Evolutionary conservation across 2,888 invertebrate species (phyloP).

Genomic region (Volucella inanis): DNA sequence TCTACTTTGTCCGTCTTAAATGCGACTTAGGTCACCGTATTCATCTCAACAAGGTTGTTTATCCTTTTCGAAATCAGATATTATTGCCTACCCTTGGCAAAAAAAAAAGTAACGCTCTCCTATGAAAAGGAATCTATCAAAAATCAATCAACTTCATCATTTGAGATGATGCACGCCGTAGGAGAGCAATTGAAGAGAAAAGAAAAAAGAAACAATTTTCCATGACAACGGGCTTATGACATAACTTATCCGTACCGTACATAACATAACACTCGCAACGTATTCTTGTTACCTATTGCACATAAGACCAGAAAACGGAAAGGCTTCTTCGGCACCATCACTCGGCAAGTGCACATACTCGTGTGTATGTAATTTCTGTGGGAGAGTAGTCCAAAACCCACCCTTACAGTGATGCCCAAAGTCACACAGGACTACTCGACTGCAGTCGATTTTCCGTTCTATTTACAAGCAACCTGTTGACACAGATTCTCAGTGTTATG

Average conservation of each 20-base stretch:
- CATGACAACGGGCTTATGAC: constrained; percentile 65
- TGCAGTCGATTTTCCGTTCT: constrained; percentile 67
- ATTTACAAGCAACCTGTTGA: constrained; percentile 75
- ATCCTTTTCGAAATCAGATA: no score
- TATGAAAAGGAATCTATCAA: constrained; percentile 38
- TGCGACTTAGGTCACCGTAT: no score
- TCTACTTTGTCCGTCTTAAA: no score
- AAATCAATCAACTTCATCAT: constrained; percentile 56
- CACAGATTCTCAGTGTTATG: constrained; percentile 65
- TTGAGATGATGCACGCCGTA: not conserved
- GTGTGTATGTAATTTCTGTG: no score
- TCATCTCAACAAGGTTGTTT: no score
- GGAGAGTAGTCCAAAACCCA: constrained; percentile 31
- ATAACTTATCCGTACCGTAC: constrained; percentile 38
- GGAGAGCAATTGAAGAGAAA: not conserved
- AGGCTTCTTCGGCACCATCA: constrained; percentile 35
- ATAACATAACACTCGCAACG: constrained; percentile 35
- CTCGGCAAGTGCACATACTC: constrained; percentile 47
- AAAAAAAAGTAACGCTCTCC: not conserved
- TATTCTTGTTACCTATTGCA: constrained; percentile 24
- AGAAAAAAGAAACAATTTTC: constrained; percentile 6
- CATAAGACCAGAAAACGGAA: constrained; percentile 38
- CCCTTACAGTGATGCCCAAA: constrained; percentile 51
- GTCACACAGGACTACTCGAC: constrained; percentile 45
- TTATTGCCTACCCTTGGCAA: no score